phyloP scores from a whole-genome alignment of 2,113 vertebrate species.

The Callocephalon fimbriatum region DNA sequence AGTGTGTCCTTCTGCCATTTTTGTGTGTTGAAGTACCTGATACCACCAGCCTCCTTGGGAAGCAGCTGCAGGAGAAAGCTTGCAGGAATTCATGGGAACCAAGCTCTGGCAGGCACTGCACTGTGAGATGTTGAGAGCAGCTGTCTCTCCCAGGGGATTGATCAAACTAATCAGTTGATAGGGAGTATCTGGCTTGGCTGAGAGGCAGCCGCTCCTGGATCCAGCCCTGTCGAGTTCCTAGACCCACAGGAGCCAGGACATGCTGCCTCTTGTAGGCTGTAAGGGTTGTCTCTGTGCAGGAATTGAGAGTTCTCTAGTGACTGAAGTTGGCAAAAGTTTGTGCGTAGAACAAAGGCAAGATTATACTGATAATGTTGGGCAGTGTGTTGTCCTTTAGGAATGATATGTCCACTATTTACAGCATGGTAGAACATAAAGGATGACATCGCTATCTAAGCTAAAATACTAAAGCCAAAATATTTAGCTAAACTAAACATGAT shows the following conservation, averaged over 20 bases:
- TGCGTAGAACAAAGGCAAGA: neutral
- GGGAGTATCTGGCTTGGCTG: slow-evolving; percentile 2
- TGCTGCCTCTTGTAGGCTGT: fast-evolving
- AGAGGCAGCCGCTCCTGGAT: neutral
- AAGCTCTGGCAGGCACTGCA: neutral
- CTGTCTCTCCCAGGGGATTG: slow-evolving; percentile 17
- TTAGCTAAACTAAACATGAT: neutral
- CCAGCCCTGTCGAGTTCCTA: neutral
- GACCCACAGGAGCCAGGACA: neutral
- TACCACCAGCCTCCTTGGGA: neutral
- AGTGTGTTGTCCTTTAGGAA: neutral
- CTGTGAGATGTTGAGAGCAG: neutral
- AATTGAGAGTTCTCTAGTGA: neutral
- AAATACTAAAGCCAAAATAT: neutral
- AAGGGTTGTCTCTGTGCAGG: neutral
- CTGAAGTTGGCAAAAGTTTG: neutral
- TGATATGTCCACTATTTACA: neutral
- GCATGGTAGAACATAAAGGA: fast-evolving
- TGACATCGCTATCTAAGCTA: neutral
- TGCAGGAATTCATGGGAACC: slow-evolving; percentile 20
- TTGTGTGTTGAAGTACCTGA: fast-evolving
- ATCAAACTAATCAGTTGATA: slow-evolving; percentile 5
- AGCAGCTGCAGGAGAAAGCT: slow-evolving; percentile 45
- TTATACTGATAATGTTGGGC: neutral
- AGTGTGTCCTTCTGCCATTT: neutral